Evolutionary conservation across 2,888 invertebrate genomes (phyloP).

Genomic region (Trypoxylon attenuatum): DNA sequence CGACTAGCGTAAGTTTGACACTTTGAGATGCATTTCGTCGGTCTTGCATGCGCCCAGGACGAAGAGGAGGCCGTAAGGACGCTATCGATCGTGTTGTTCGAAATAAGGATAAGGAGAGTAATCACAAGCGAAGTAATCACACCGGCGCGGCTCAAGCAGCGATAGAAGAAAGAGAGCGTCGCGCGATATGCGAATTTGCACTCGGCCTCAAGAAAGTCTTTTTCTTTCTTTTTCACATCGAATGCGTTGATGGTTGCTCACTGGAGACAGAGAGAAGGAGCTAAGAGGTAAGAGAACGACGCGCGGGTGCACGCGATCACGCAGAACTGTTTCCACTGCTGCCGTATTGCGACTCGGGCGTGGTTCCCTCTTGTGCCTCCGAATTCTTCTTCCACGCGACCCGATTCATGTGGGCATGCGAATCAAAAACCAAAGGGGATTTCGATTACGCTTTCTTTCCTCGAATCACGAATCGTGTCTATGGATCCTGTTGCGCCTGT

Average conservation of each 20-base stretch:
- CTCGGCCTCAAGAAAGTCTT: background rate
- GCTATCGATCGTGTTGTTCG: background rate
- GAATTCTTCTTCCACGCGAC: too few relatives aligned
- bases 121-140: background rate
- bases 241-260: slow-evolving; percentile 33
- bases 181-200: background rate
- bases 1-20: slow-evolving; percentile 73
- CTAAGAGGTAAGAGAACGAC: slow-evolving; percentile 40
- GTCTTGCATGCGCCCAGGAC: background rate
- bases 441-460: slow-evolving; percentile 41
- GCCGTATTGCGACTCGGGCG: background rate
- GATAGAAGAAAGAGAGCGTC: background rate
- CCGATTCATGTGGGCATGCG: slow-evolving; percentile 47
- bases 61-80: background rate
- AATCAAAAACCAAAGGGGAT: slow-evolving; percentile 48
- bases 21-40: slow-evolving; percentile 25
- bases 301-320: slow-evolving; percentile 16
- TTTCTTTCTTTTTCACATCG: background rate
- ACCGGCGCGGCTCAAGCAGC: background rate
- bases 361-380: slow-evolving; percentile 44
- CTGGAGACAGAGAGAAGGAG: slow-evolving; percentile 33
- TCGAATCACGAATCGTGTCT: slow-evolving; percentile 78
- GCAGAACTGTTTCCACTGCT: background rate
- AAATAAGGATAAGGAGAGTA: slow-evolving; percentile 2
- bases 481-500: slow-evolving; percentile 75